Base-by-base conservation (phyloP, 2,113 vertebrate species). In the Notothenia rossii region DNA sequence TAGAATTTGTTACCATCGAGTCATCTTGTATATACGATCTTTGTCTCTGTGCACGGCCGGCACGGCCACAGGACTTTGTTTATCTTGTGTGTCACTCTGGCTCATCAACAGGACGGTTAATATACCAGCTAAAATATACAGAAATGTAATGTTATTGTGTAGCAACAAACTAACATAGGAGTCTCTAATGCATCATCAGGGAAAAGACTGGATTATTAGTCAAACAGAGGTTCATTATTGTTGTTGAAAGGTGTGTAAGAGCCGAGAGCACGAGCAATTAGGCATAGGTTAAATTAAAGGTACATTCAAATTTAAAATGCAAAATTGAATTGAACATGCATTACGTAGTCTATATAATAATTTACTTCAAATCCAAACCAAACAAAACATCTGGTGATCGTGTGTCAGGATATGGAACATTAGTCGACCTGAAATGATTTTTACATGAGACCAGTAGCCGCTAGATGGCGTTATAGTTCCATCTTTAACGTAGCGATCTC, bases 401-500 rank as follows among this genome's bases (percentile, higher is more conserved):
- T 77, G 20, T 20, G 20, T 20, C 6, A 75, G 40, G 7, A 12
- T 20, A 2, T 25, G 36, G 1, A 10, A 40, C n/a, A 11, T 54
- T n/a, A 51, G 50, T 62, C 13, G 46, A 62, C 48, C 4, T 0
- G n/a, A 55, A 61, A 45, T 40, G 2, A 0, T 10, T 59, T 50
- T 50, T 10, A 17, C 20, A 18, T 5, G 11, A 7, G 1, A 7
- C 0, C 4, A 14, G 1, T 15, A 0, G 1, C 85, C 92, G 12
- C 69, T 65, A 87, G 93, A 89, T 88, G 90, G 84, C 79, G 79
- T 81, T 69, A 11, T 82, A 59, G 51, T 9, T 70, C 22, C 14
- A 77, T 68, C 46, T 40, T 36, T 67, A 33, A 2, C 6, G 9
- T 6, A 20, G 3, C 20, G 50, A 45, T 46, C 2, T 25, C 3